A percentile compares a stretch with the other conserved stretches of the same genome.
These are phyloP conservation scores for Pangasius mekongensis DNA, from an alignment of 2,797 vertebrate genomes.

Conservation along the genomic window DNA sequence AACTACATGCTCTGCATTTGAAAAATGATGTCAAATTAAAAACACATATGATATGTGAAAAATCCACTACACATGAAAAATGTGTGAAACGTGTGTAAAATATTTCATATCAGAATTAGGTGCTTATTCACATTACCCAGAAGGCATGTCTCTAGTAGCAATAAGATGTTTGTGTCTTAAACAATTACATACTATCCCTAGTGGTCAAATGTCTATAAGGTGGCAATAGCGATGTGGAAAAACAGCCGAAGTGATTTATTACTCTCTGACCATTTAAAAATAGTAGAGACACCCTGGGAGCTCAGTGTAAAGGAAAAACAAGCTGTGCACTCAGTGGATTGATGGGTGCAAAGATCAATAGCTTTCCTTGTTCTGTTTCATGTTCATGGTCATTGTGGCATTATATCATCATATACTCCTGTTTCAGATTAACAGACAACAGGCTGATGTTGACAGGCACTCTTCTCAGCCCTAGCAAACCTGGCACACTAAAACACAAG, in stretches of 20 bases:
- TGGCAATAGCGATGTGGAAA: not conserved
- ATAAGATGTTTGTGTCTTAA: not conserved
- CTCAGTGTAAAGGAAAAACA: conserved; percentile 2
- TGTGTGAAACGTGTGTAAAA: not conserved
- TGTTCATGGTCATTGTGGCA: not conserved
- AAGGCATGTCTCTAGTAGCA: not conserved
- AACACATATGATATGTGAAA: not conserved
- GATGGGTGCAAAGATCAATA: conserved; percentile 29
- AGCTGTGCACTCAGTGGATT: not conserved
- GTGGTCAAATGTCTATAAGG: not conserved
- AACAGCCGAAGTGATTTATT: conserved; percentile 9
- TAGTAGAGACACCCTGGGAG: not conserved
- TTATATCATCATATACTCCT: not conserved
- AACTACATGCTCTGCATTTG: not conserved
- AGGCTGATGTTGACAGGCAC: not conserved
- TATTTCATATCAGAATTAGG: not conserved
- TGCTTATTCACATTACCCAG: not conserved
- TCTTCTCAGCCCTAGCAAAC: not conserved
- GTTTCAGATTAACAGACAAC: conserved; percentile 4
- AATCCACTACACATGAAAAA: not conserved
- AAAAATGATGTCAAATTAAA: not conserved
- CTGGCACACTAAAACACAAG: not conserved
- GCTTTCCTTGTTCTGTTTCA: not conserved
- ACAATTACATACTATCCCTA: not conserved
- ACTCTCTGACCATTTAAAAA: not conserved